Percentiles rank a stretch among this genome's conserved stretches.
Evolutionary conservation across 92 coral and sea anemone genomes (phyloP).

Genomic region (Siderastrea siderea): DNA sequence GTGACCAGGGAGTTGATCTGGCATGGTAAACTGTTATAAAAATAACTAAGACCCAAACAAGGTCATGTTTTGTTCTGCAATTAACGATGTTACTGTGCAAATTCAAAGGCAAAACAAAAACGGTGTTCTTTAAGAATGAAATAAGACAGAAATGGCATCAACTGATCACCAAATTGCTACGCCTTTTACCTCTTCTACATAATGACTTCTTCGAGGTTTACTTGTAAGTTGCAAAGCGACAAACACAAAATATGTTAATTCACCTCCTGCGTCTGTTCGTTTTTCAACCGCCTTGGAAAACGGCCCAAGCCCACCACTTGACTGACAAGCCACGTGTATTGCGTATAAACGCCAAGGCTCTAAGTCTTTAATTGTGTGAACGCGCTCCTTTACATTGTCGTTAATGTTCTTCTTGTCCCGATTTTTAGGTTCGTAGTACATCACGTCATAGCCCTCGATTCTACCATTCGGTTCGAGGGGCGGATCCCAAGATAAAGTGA

Average conservation of each 20-base stretch:
- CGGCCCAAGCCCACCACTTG: conserved; percentile 68
- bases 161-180: too few species aligned
- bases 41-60: too few species aligned
- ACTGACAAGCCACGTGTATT: conserved; percentile 48
- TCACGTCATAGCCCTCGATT: conserved; percentile 53
- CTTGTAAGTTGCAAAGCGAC: not conserved
- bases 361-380: conserved; percentile 31
- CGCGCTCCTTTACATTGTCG: not conserved
- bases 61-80: too few species aligned
- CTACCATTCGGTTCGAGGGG: conserved; percentile 75
- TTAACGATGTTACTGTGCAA: too few species aligned
- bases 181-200: too few species aligned
- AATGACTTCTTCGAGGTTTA: too few species aligned
- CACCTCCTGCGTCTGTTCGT: conserved; percentile 65
- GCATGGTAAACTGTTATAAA: too few species aligned
- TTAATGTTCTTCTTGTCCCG: conserved; percentile 1
- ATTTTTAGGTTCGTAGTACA: conserved; percentile 21
- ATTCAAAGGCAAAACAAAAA: too few species aligned
- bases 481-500: conserved; percentile 70
- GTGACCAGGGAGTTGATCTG: too few species aligned
- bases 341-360: conserved; percentile 59
- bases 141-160: too few species aligned
- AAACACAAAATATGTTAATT: not conserved
- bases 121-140: too few species aligned
- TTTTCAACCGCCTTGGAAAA: conserved; percentile 16